phyloP scores from a whole-genome alignment of 2,888 invertebrate species.

The Patella caerulea region DNA sequence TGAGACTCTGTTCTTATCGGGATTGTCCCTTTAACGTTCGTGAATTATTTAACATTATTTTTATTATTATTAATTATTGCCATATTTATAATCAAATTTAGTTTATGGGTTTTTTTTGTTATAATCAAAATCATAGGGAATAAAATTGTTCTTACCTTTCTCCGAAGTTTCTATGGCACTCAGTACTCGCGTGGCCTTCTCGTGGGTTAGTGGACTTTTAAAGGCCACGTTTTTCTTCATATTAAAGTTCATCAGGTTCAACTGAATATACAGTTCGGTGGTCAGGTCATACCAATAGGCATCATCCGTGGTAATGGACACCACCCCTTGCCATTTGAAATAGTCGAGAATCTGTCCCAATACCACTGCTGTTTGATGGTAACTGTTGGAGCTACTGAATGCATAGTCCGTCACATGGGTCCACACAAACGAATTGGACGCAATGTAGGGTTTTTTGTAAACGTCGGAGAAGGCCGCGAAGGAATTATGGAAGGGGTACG shows the following conservation, averaged over 20 bases:
- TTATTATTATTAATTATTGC: too few relatives aligned
- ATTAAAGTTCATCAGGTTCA: constrained; percentile 17
- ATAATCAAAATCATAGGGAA: too few relatives aligned
- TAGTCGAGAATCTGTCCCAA: constrained; percentile 6
- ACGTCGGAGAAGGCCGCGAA: constrained; percentile 20
- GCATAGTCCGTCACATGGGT: neutral
- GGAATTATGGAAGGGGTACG: constrained; percentile 20
- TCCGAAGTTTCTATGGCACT: neutral
- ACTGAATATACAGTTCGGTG: constrained; percentile 16
- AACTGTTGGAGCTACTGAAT: constrained; percentile 11
- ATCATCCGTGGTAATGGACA: neutral
- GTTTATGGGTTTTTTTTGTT: too few relatives aligned
- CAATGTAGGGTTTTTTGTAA: constrained; percentile 17
- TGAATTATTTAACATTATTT: too few relatives aligned
- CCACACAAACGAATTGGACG: constrained; percentile 16
- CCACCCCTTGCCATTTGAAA: constrained; percentile 16
- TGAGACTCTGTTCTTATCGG: too few relatives aligned
- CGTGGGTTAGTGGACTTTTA: neutral
- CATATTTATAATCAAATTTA: too few relatives aligned
- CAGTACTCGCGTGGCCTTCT: neutral
- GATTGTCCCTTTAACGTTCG: too few relatives aligned
- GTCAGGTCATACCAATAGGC: constrained; percentile 16
- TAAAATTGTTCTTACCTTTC: neutral
- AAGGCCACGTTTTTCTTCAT: constrained; percentile 13
- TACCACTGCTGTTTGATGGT: neutral